Evolutionary conservation across 2,888 invertebrate genomes (phyloP).

Genomic region (Poecilobothrus nobilitatus): DNA sequence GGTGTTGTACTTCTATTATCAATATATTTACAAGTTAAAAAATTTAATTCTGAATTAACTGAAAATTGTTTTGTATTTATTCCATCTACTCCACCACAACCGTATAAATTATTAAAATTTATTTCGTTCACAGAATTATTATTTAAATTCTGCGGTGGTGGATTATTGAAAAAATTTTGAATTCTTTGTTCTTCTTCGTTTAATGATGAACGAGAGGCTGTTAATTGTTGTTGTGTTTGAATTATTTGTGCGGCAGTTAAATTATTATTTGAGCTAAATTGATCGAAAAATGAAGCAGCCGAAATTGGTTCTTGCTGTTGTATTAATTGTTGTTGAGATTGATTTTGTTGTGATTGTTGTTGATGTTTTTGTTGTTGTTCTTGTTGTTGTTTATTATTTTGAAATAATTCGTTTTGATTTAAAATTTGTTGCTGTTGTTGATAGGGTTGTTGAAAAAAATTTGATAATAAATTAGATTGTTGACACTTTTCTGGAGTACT

Average conservation of each 20-base stretch:
- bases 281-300: slow-evolving; percentile 32
- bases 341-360: neutral
- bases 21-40: slow-evolving; percentile 8
- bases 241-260: neutral
- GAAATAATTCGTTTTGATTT: neutral
- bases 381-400: neutral
- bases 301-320: slow-evolving; percentile 14
- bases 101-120: slow-evolving; percentile 38
- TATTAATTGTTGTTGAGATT: neutral
- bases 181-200: slow-evolving; percentile 32
- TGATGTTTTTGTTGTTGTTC: neutral
- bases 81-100: slow-evolving; percentile 32
- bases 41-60: neutral
- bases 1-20: slow-evolving; percentile 33
- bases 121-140: slow-evolving; percentile 34
- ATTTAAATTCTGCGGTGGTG: slow-evolving; percentile 35
- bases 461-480: slow-evolving; percentile 3
- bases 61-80: slow-evolving; percentile 8
- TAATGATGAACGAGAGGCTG: slow-evolving; percentile 16
- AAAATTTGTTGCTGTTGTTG: neutral
- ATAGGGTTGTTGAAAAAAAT: neutral
- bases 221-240: slow-evolving; percentile 21
- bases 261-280: slow-evolving; percentile 20
- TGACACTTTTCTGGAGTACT: neutral
- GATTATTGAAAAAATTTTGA: slow-evolving; percentile 43